Conservation (phyloP, 2,888 invertebrate species). For the Euzophera pinguis region DNA sequence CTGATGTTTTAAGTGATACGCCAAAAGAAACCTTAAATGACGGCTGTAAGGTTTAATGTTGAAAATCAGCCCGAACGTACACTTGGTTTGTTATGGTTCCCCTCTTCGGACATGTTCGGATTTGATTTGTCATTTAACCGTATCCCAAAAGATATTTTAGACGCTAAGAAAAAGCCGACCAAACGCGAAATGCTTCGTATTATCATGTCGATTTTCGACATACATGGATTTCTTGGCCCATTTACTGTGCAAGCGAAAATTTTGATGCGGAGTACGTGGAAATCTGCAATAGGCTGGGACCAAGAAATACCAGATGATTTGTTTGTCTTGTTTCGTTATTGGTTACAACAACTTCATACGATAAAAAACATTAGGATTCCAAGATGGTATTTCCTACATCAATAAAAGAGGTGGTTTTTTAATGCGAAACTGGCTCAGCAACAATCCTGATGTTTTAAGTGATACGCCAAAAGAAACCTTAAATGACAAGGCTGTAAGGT, state of each 20-base stretch:
- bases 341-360: too few species aligned
- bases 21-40: conserved; percentile 14
- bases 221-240: conserved; percentile 11
- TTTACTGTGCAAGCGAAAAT: conserved; percentile 12
- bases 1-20: background rate
- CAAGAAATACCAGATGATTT: background rate
- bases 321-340: too few species aligned
- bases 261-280: background rate
- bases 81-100: conserved; percentile 22
- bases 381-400: conserved; percentile 1
- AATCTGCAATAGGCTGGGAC: background rate
- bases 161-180: conserved; percentile 1
- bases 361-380: too few species aligned
- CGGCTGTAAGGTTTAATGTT: conserved; percentile 15
- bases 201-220: conserved; percentile 16
- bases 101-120: background rate
- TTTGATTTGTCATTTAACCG: background rate
- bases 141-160: background rate
- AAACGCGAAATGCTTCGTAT: conserved; percentile 10
- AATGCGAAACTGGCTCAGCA: conserved; percentile 19
- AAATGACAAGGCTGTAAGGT: conserved; percentile 13
- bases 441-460: conserved; percentile 5
- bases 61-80: conserved; percentile 19
- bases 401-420: conserved; percentile 18
- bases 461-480: conserved; percentile 14